Percentiles rank a stretch among this genome's conserved stretches.
phyloP scores from a whole-genome alignment of 2,888 invertebrate species.

The Cryptocheilus praepositus region DNA sequence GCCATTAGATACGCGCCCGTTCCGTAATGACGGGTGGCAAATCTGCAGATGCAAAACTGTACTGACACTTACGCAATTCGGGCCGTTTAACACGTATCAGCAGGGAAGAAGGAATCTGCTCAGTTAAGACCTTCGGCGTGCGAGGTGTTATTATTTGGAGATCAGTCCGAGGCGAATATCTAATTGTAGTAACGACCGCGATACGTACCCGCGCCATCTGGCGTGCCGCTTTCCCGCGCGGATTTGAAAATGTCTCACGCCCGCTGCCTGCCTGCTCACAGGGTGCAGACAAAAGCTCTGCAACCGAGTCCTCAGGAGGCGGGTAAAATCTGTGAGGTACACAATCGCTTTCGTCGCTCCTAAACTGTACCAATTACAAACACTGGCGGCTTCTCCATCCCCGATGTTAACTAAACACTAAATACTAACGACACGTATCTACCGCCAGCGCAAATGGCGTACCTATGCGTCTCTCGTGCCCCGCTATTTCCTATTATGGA shows the following conservation, averaged over 20 bases:
- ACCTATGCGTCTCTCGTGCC: no score
- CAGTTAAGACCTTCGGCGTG: constrained; percentile 34
- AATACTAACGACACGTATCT: constrained; percentile 71
- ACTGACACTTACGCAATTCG: no score
- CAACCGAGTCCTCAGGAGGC: constrained; percentile 39
- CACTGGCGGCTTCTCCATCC: constrained; percentile 69
- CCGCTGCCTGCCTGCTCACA: neutral
- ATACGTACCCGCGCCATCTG: constrained; percentile 69
- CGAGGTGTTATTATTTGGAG: constrained; percentile 68
- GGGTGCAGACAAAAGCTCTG: constrained; percentile 44
- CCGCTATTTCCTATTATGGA: constrained; percentile 1
- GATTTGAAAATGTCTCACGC: constrained; percentile 60
- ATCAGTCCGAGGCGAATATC: constrained; percentile 67
- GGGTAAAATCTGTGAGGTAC: constrained; percentile 70
- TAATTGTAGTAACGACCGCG: constrained; percentile 70
- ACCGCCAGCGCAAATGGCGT: constrained; percentile 5
- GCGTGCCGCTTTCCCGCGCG: constrained; percentile 52
- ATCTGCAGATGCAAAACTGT: no score
- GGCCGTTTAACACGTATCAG: constrained; percentile 5
- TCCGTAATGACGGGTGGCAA: no score
- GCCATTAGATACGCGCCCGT: no score
- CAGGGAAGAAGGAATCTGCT: constrained; percentile 17
- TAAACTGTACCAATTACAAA: constrained; percentile 74
- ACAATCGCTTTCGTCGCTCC: constrained; percentile 69
- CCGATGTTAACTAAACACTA: constrained; percentile 73